phyloP scores from a whole-genome alignment of 2,797 vertebrate species.

The Smutsia gigantea region DNA sequence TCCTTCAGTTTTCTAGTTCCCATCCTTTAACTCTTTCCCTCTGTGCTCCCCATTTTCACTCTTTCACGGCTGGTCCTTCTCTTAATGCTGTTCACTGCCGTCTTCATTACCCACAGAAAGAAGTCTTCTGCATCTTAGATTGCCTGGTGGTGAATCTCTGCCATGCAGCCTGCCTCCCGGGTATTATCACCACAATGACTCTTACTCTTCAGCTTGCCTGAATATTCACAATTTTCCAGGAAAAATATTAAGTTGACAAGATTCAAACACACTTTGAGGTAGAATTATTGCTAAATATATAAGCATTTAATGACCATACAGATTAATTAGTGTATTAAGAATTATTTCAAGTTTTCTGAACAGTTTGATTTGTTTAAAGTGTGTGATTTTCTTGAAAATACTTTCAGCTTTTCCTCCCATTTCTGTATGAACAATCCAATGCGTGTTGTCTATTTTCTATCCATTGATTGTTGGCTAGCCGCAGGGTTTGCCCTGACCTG shows the following conservation, averaged over 20 bases:
- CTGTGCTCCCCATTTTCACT: no score
- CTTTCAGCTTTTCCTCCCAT: background rate
- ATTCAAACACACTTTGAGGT: background rate
- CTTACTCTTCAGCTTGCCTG: no score
- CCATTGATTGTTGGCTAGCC: background rate
- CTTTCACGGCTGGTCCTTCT: no score
- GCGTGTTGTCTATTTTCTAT: background rate
- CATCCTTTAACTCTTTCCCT: no score
- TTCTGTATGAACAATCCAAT: no score
- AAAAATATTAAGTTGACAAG: background rate
- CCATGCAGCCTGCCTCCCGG: background rate
- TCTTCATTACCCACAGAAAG: background rate
- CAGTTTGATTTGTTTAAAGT: background rate
- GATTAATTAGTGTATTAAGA: background rate
- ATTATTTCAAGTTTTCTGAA: background rate
- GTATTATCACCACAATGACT: background rate
- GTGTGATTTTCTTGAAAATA: background rate
- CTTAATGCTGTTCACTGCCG: no score
- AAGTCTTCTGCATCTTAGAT: background rate
- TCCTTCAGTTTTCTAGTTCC: no score
- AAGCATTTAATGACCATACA: background rate
- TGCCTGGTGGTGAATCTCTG: background rate
- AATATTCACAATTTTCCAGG: background rate
- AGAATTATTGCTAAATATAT: background rate
- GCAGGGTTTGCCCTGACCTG: background rate